Conservation (phyloP, 30 jellyfish, hydroid and myxozoan genomes). For the Cassiopea xamachana region DNA sequence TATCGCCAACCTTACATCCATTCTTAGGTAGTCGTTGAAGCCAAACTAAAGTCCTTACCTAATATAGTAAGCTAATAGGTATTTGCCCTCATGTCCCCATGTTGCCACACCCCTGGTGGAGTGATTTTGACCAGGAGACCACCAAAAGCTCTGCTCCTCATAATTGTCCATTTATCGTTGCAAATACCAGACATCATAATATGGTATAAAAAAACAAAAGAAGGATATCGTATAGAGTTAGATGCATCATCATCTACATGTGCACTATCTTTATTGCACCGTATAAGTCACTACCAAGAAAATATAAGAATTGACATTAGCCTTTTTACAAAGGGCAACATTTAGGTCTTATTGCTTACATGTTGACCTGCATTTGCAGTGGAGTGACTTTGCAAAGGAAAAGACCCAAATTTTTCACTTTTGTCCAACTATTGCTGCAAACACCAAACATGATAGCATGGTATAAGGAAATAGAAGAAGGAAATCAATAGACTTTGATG, state of each 20-base stretch:
- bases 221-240: not conserved
- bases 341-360: not conserved
- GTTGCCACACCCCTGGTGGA: too few species aligned
- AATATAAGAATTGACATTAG: not conserved
- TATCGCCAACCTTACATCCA: too few species aligned
- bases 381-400: not conserved
- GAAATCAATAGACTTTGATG: not conserved
- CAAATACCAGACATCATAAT: constrained; percentile 2
- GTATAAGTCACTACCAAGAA: not conserved
- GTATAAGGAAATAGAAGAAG: constrained; percentile 20
- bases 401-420: not conserved
- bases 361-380: not conserved
- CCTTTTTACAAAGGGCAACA: not conserved
- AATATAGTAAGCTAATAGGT: too few species aligned
- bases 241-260: not conserved
- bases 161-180: not conserved
- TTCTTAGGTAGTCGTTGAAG: too few species aligned
- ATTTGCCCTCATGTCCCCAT: too few species aligned
- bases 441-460: constrained; percentile 13
- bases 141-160: not conserved
- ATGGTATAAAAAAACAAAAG: constrained; percentile 23
- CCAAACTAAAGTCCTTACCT: too few species aligned
- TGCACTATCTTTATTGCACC: not conserved
- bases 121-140: not conserved
- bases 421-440: not conserved